These are phyloP conservation scores for Drosophila infuscata DNA, from an alignment of 2,888 invertebrate genomes.

Conservation along the genomic window DNA sequence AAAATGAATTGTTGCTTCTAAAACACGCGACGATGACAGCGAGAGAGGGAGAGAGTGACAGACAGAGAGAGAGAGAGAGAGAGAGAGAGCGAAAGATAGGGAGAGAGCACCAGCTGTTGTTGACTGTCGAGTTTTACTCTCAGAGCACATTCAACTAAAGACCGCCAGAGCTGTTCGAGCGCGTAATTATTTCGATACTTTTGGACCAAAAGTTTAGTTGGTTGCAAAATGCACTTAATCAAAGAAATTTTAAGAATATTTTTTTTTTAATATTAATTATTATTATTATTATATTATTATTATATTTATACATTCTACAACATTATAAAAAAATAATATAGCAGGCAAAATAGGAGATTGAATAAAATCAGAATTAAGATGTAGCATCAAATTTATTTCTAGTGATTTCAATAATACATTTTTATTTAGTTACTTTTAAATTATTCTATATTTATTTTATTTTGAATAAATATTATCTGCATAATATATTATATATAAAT, in stretches of 20 bases:
- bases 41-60: neutral
- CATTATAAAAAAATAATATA: too few relatives aligned
- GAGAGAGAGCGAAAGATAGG: conserved; percentile 1
- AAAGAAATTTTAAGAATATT: neutral
- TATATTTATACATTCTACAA: neutral
- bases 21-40: conserved; percentile 55
- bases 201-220: neutral
- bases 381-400: neutral
- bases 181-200: neutral
- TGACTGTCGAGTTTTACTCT: conserved; percentile 32
- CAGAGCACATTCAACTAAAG: conserved; percentile 21
- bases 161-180: conserved; percentile 13
- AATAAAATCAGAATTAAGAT: too few relatives aligned
- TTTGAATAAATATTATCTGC: neutral
- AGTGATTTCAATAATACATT: neutral
- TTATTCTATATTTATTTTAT: neutral
- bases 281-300: too few relatives aligned
- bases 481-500: too few relatives aligned
- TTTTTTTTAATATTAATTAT: neutral
- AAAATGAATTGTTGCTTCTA: conserved; percentile 71
- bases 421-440: neutral
- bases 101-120: conserved; percentile 30
- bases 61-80: neutral
- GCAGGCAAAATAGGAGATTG: too few relatives aligned
- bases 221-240: neutral